Evolutionary conservation across 2,797 vertebrate species (phyloP), one percentile per base, ranked within the genome.

Genomic region (Gymnoscopelus microlampas): DNA sequence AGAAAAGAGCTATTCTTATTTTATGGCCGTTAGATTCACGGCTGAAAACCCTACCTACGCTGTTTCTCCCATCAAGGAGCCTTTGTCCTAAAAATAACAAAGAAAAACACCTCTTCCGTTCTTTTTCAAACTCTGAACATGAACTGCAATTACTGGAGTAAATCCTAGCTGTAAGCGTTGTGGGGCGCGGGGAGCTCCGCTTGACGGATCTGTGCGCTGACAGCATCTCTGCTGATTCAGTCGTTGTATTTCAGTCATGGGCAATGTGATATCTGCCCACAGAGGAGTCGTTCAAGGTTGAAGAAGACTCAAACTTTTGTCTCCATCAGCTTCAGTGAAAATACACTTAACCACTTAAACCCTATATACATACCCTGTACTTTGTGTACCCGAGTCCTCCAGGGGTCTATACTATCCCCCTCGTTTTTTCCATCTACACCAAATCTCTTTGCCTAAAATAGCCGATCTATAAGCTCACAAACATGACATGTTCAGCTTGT

Each of bases 221-320:
- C 80, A 68, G 78, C 77, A 59, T 73, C 81, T 76, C 74, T 73
- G 80, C 78, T 66, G 77, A 84, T 74, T 87, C 78, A 83, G 81
- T 84, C 79, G 73, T 64, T 60, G 62, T 77, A 60, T 79, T 74
- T 82, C 63, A 80, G 74, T 83, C 67, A 73, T 81, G 84, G 81
- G 74, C 74, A 78, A 76, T 84, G 78, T 78, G 80, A 75, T 76
- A 78, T 77, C 39, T 1, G 60, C 76, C 78, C 71, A 47, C 74
- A 73, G 73, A 78, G 68, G 74, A 75, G 57, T 53, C 55, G 23
- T 26, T 74, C 56, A 64, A 63, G 60, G 32, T 75, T 84, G 82
- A 86, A 91, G 81, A 60, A 79, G 64, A 81, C 67, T 82, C 77
- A 57, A 76, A 80, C 83, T 69, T 57, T 44, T 10, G 39, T 80